These are phyloP conservation scores for Druceiella hillmani DNA, from an alignment of 2,888 invertebrate species.

Conservation along the genomic window DNA sequence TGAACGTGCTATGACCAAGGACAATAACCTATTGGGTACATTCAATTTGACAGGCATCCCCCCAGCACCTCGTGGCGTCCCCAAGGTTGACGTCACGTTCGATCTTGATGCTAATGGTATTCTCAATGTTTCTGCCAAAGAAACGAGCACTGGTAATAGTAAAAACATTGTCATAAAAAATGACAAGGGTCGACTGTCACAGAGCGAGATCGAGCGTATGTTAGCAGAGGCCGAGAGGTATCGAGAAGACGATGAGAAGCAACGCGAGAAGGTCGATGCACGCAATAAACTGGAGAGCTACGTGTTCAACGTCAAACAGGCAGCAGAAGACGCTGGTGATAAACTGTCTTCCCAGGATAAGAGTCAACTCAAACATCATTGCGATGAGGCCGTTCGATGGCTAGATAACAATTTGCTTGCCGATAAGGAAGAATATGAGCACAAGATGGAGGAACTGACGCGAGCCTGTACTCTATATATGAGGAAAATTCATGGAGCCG, in stretches of 20 bases:
- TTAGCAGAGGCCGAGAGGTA: conserved; percentile 65
- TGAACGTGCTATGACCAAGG: conserved; percentile 72
- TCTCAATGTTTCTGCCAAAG: conserved; percentile 75
- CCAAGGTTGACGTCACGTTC: conserved; percentile 65
- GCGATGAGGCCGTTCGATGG: conserved; percentile 54
- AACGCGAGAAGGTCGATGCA: conserved; percentile 57
- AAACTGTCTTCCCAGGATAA: conserved; percentile 54
- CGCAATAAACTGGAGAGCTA: conserved; percentile 65
- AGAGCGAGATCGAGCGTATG: conserved; percentile 70
- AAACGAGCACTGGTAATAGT: conserved; percentile 58
- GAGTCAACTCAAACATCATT: conserved; percentile 35
- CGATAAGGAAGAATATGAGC: conserved; percentile 51
- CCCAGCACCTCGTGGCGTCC: conserved; percentile 60
- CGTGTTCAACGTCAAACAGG: conserved; percentile 55
- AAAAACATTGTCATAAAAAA: conserved; percentile 77
- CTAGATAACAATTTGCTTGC: conserved; percentile 52
- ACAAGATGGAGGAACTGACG: conserved; percentile 45
- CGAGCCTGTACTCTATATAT: conserved; percentile 41
- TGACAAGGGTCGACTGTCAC: conserved; percentile 73
- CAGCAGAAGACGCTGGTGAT: conserved; percentile 44
- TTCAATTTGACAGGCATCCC: conserved; percentile 63
- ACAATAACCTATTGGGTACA: conserved; percentile 62
- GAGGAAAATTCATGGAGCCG: conserved; percentile 41
- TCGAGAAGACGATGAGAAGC: conserved; percentile 63
- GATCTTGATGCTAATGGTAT: conserved; percentile 75